Evolutionary conservation across 2,888 invertebrate species (phyloP).

Genomic region (Margaritifera margaritifera): DNA sequence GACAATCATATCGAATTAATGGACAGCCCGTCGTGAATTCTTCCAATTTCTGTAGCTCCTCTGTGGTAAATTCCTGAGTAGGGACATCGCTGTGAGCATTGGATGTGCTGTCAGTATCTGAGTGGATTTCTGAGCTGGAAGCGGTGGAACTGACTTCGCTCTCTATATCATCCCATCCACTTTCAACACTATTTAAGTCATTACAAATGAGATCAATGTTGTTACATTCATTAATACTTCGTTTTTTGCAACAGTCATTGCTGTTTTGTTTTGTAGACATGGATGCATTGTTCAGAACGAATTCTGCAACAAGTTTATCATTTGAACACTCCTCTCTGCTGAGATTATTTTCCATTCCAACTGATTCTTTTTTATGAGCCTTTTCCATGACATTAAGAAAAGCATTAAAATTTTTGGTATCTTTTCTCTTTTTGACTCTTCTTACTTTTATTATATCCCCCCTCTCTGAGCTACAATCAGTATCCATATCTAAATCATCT

Average conservation of each 20-base stretch:
- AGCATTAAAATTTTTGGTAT: slow-evolving; percentile 68
- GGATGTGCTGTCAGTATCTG: slow-evolving; percentile 54
- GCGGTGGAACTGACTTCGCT: slow-evolving; percentile 60
- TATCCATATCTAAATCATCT: slow-evolving; percentile 31
- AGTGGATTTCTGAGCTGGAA: slow-evolving; percentile 60
- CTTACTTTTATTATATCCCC: slow-evolving; percentile 24
- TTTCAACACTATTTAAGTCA: slow-evolving; percentile 60
- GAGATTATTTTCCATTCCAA: slow-evolving; percentile 20
- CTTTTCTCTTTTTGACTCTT: slow-evolving; percentile 47
- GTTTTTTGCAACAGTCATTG: slow-evolving; percentile 39
- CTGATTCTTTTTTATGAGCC: slow-evolving; percentile 56
- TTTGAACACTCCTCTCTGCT: slow-evolving; percentile 26
- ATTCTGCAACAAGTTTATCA: slow-evolving; percentile 49
- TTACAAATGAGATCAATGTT: slow-evolving; percentile 70
- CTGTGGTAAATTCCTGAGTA: slow-evolving; percentile 48
- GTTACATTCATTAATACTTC: slow-evolving; percentile 62
- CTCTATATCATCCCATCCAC: slow-evolving; percentile 50
- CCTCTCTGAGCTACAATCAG: slow-evolving; percentile 34
- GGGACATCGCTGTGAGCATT: slow-evolving; percentile 28
- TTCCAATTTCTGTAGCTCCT: slow-evolving; percentile 62
- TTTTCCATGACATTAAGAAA: slow-evolving; percentile 68
- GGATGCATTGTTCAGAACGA: slow-evolving; percentile 59
- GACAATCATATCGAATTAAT: slow-evolving; percentile 64
- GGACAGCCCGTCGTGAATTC: slow-evolving; percentile 66
- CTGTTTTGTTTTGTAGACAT: slow-evolving; percentile 26